phyloP scores from a whole-genome alignment of 2,888 invertebrate species.

The Prenolepis imparis region DNA sequence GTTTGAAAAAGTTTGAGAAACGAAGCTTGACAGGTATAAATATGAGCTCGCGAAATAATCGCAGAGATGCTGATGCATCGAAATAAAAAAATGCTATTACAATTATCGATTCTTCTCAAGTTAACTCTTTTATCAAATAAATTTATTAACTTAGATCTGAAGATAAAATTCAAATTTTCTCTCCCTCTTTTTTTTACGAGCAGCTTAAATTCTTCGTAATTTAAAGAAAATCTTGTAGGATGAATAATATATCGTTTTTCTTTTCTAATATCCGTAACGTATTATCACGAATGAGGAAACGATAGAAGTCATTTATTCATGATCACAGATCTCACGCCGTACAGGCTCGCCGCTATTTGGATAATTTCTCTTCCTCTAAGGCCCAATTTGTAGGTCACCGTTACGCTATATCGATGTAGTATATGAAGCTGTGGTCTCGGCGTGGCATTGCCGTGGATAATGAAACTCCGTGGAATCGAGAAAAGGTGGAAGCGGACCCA shows the following conservation, averaged over 20 bases:
- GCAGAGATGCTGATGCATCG: neutral
- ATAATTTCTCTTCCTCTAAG: slow-evolving; percentile 49
- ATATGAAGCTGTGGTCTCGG: slow-evolving; percentile 23
- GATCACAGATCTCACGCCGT: slow-evolving; percentile 40
- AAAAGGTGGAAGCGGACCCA: slow-evolving; percentile 65
- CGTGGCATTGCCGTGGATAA: slow-evolving; percentile 57
- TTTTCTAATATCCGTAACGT: slow-evolving; percentile 29
- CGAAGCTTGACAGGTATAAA: neutral
- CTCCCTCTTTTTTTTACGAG: too few species aligned
- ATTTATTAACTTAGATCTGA: neutral
- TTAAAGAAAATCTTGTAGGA: neutral
- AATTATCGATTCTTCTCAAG: neutral
- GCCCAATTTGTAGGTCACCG: slow-evolving; percentile 67
- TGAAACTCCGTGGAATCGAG: slow-evolving; percentile 54
- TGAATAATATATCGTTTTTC: neutral
- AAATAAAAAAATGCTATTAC: neutral
- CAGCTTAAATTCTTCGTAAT: neutral
- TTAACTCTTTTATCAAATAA: slow-evolving; percentile 5
- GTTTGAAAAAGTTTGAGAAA: neutral
- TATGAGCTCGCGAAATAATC: neutral
- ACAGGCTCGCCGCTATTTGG: slow-evolving; percentile 9
- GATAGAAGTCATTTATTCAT: slow-evolving; percentile 35
- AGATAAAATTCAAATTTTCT: slow-evolving; percentile 18
- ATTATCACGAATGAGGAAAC: slow-evolving; percentile 25
- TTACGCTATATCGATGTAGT: slow-evolving; percentile 17